A percentile compares a stretch with the other conserved stretches of the same genome.
phyloP scores from a whole-genome alignment of 23 tunicate species.

The Botrylloides violaceus region DNA sequence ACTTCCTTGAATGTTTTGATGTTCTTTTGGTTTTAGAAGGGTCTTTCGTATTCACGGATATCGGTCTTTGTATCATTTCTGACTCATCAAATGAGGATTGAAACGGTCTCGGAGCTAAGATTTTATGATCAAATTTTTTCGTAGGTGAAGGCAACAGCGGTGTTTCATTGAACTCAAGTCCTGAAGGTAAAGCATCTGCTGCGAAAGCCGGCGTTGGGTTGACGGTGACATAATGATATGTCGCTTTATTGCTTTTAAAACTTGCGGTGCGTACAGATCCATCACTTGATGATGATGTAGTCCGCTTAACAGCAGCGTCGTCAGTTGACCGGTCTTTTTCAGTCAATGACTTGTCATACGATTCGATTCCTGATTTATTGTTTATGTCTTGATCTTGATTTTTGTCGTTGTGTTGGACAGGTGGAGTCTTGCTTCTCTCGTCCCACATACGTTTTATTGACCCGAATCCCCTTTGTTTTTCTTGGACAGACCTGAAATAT shows the following conservation, averaged over 20 bases:
- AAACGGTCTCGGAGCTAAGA: conserved; percentile 39
- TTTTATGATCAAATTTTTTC: not conserved
- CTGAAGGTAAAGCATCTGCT: conserved; percentile 6
- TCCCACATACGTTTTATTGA: conserved; percentile 57
- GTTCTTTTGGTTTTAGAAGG: not conserved
- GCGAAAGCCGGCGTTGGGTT: not conserved
- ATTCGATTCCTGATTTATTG: too few species aligned
- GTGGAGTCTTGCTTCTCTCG: conserved; percentile 19
- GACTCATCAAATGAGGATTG: conserved; percentile 1
- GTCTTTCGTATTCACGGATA: not conserved
- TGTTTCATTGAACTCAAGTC: not conserved
- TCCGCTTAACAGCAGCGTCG: not conserved
- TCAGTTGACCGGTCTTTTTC: not conserved
- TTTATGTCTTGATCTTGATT: not conserved
- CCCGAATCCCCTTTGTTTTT: conserved; percentile 22
- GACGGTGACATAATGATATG: conserved; percentile 19
- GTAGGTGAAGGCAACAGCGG: not conserved
- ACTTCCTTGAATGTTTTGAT: not conserved
- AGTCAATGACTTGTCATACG: too few species aligned
- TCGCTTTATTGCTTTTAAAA: conserved; percentile 2
- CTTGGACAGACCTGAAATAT: not conserved
- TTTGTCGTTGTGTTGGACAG: too few species aligned
- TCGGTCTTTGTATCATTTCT: not conserved
- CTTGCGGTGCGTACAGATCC: conserved; percentile 21
- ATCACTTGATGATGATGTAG: conserved; percentile 9